These are phyloP conservation scores for Melitaea athalia DNA, from an alignment of 2,888 invertebrate species.

Conservation along the genomic window DNA sequence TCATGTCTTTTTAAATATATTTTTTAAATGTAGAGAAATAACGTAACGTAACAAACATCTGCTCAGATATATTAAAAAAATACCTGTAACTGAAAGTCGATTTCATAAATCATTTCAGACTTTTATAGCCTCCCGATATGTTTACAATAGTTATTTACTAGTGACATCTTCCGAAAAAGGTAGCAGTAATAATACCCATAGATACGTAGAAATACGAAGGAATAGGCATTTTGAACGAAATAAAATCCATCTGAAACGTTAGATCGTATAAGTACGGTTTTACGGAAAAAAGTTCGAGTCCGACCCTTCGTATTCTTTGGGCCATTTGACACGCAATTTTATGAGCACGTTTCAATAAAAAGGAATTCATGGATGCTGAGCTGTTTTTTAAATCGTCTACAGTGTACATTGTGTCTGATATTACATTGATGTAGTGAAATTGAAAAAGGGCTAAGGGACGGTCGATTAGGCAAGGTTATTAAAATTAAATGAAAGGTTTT, in stretches of 20 bases:
- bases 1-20: no score
- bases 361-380: slow-evolving; percentile 54
- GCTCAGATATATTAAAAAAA: not conserved
- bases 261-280: slow-evolving; percentile 53
- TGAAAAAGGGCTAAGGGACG: slow-evolving; percentile 4
- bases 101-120: not conserved
- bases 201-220: slow-evolving; percentile 28
- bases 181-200: slow-evolving; percentile 26
- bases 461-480: slow-evolving; percentile 4
- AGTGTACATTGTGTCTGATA: slow-evolving; percentile 19
- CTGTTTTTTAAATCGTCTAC: slow-evolving; percentile 30
- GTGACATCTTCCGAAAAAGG: slow-evolving; percentile 18
- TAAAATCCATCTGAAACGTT: slow-evolving; percentile 40
- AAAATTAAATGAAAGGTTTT: not conserved
- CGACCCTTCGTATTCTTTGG: slow-evolving; percentile 53
- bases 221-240: slow-evolving; percentile 33
- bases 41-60: no score
- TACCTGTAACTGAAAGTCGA: not conserved
- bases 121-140: slow-evolving; percentile 4
- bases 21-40: no score
- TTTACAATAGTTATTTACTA: slow-evolving; percentile 21
- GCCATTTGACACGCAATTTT: slow-evolving; percentile 65
- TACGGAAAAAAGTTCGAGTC: slow-evolving; percentile 41
- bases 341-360: slow-evolving; percentile 62
- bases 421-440: slow-evolving; percentile 5